Base-by-base conservation (phyloP, 2,113 vertebrate genomes). In the Phocoena sinus region DNA sequence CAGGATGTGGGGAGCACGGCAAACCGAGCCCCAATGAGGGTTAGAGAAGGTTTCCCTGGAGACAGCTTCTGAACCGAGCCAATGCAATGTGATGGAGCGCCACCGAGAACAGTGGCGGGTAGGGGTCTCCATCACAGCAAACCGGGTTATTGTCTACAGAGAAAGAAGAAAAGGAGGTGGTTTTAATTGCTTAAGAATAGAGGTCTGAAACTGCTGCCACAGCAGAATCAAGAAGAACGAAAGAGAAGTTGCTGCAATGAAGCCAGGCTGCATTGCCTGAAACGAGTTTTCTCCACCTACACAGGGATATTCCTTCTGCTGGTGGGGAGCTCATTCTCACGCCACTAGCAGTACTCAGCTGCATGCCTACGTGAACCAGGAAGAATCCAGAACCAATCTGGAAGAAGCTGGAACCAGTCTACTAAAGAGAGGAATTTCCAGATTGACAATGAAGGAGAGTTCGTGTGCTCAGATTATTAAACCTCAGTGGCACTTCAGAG, bases 11-110 rank as follows among this genome's bases (percentile, higher is more conserved):
- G 58, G 58, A 83, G 67, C 14, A 5, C 8, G 15, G 53, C 38
- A 82, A 26, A 21, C 1, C 1, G n/a, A 26, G 13, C 33, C 60
- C 3, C 25, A 31, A 36, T 20, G 1, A 60, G 2, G 33, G 8
- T 65, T 14, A 82, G n/a, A 76, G 20, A 21, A 41, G 5, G 4
- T 8, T 41, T 28, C 63, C 88, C 38, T 62, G 15, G 41, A 38
- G 65, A 38, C 58, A 71, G 47, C 28, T 47, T 67, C 8, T 26
- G n/a, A 56, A 33, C 18, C 23, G 41, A 79, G 76, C 17, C 41
- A 33, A 13, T 11, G 21, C 3, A n/a, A 2, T 4, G 28, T 47
- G 38, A 63, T 28, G 1, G 20, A 20, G 36, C 58, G 17, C 23
- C 47, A 25, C 36, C 38, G 2, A 44, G 63, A 25, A 53, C 14